Evolutionary conservation across 2,113 vertebrate genomes (phyloP), one percentile per base, ranked within the genome.

Genomic region (Tapirus terrestris): DNA sequence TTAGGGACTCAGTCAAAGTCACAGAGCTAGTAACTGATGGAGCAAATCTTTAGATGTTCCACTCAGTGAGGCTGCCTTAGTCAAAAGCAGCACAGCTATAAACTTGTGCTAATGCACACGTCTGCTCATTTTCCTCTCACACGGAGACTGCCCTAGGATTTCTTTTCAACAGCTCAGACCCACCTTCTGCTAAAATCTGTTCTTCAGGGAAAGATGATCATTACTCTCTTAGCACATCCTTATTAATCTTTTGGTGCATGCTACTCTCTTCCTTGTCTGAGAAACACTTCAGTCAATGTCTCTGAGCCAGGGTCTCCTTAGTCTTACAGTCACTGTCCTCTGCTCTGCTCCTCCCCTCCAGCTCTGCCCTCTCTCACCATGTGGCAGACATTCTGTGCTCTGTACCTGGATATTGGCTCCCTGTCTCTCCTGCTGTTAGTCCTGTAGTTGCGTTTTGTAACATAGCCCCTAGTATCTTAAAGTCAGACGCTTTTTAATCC

Each of bases 131-230:
- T 77, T 63, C 85, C 36, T 86, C 33, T 61, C 33, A 36, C 91
- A 31, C 16, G 21, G 65, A 90, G 16, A n/a, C 87, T 96, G 56
- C 84, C 31, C 0, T 1, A 1, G 43, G 58, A 93, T 79, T 36
- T 83, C 65, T 81, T 91, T 63, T 33, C 81, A 88, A 36, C 5
- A 61, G 48, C 61, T 81, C 31, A 43, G 73, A 43, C 45, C 7
- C 48, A 67, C 61, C 25, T 77, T 89, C 73, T 63, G 75, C 65
- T 92, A 43, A 95, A 89, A 65, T 81, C 86, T 84, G n/a, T 72
- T 92, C 60, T 96, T 91, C 27, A 29, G 61, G 61, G 27, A 82
- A 91, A 79, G 23, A 60, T 48, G 63, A 43, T 93, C 43, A 76
- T 97, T 88, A n/a, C 31, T 94, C 61, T 93, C 18, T 91, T 70